Conservation (phyloP, 2,797 vertebrate genomes). For the Selene dorsalis region DNA sequence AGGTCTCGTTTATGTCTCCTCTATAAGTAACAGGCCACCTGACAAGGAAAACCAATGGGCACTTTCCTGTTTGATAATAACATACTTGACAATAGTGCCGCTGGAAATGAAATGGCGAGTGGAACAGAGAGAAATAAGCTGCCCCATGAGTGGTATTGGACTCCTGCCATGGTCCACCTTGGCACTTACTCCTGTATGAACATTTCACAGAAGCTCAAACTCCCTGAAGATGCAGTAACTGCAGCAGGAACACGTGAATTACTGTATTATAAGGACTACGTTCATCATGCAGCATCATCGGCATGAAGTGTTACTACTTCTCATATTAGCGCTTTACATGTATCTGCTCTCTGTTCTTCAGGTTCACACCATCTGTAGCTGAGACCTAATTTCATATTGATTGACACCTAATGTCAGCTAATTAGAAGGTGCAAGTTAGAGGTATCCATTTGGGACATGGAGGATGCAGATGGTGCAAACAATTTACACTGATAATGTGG, state of each 20-base stretch:
- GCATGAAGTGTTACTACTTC: conserved; percentile 25
- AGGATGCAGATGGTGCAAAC: conserved; percentile 45
- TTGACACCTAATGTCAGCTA: conserved; percentile 49
- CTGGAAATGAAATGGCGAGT: conserved; percentile 55
- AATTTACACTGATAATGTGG: conserved; percentile 38
- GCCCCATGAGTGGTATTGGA: conserved; percentile 52
- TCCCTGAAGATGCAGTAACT: conserved; percentile 27
- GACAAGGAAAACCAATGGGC: conserved; percentile 56
- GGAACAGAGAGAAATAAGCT: conserved; percentile 47
- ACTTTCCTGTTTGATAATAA: conserved; percentile 63
- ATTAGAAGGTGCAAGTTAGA: conserved; percentile 49
- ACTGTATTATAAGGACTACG: neutral
- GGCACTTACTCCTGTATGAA: conserved; percentile 42
- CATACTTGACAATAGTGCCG: conserved; percentile 51
- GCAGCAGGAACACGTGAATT: conserved; percentile 25
- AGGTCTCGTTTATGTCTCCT: conserved; percentile 51
- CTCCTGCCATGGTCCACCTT: conserved; percentile 55
- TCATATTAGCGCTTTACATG: conserved; percentile 30
- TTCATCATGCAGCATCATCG: neutral
- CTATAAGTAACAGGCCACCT: conserved; percentile 53
- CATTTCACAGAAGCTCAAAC: conserved; percentile 44
- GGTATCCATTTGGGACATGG: conserved; percentile 16
- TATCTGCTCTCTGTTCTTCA: conserved; percentile 21
- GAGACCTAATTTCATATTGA: conserved; percentile 41
- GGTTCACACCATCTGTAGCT: conserved; percentile 43